Base-by-base conservation (phyloP, 2,113 vertebrate genomes). In the Pteropus alecto region DNA sequence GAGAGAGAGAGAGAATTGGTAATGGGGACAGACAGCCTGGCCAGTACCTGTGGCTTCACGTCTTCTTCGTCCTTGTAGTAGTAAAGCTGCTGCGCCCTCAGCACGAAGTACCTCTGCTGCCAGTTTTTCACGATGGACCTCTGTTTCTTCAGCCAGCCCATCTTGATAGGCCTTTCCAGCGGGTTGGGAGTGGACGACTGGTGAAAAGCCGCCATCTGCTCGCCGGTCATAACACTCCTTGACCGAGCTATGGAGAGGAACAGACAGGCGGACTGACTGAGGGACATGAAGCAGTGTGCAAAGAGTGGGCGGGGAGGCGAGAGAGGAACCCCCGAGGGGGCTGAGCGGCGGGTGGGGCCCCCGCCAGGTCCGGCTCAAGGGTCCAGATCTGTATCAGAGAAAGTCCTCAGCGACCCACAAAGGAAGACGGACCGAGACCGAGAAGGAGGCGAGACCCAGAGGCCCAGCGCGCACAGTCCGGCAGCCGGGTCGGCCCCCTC, bases 1-100 rank as follows among this genome's bases (percentile, higher is more conserved):
- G 46, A 46, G 46, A 46, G 46, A 46, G 14, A 5, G 7, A 54
- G 13, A 5, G 35, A 22, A 71, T 10, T 19, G 10, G 7, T 0
- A 16, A 21, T 0, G 13, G 51, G 68, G 35, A 33, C 70, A 41
- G 51, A 26, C 5, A 13, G 7, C n/a, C 41, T 2, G 10, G 61
- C 46, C 0, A 61, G 28, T 98, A 99, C 99, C 99, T 99, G 99
- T 0, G 99, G 98, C 19, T 99, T 99, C 26, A 73, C 96, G 76
- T 99, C 99, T 7, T 99, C 99, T 94, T 99, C 99, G 0, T 99
- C 99, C 96, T 99, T 99, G 98, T 99, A 99, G 97, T 99, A 99
- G 87, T 96, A 99, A 43, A 99, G 98, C 0, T 99, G 98, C 96
- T 99, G 99, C 0, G 99, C 99, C 95, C 98, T 98, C 19, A 99